A percentile compares a stretch with the other conserved stretches of the same genome.
These are phyloP conservation scores for Apoda limacodes DNA, from an alignment of 2,888 invertebrate genomes.

Conservation along the genomic window DNA sequence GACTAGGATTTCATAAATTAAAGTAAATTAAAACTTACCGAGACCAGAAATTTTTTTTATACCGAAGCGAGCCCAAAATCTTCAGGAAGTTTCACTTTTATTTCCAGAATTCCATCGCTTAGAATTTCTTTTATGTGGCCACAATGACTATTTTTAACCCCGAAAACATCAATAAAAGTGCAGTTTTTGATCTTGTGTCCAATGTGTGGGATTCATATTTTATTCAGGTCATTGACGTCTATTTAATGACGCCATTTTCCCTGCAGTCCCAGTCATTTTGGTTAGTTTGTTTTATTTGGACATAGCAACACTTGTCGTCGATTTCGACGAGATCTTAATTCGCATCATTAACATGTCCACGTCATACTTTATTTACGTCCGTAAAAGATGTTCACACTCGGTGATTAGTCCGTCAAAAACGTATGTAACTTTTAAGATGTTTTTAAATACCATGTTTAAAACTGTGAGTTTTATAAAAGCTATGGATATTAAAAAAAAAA, in stretches of 20 bases:
- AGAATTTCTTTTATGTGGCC: constrained; percentile 34
- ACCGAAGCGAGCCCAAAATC: constrained; percentile 38
- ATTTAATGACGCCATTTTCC: constrained; percentile 27
- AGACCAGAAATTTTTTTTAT: constrained; percentile 30
- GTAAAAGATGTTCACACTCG: too few relatives aligned
- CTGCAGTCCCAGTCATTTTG: too few relatives aligned
- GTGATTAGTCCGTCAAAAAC: too few relatives aligned
- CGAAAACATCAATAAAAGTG: constrained; percentile 31
- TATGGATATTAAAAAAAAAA: too few relatives aligned
- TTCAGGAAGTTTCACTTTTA: constrained; percentile 27
- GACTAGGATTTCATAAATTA: constrained; percentile 45
- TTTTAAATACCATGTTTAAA: too few relatives aligned
- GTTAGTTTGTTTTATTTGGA: constrained; percentile 5
- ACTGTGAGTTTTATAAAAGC: too few relatives aligned
- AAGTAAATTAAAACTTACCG: constrained; percentile 53
- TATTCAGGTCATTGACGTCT: constrained; percentile 21
- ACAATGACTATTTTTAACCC: constrained; percentile 36
- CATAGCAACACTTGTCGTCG: constrained; percentile 24
- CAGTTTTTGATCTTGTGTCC: constrained; percentile 22
- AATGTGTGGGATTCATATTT: constrained; percentile 15
- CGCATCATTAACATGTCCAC: constrained; percentile 24
- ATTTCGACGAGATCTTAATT: constrained; percentile 30
- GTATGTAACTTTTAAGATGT: too few relatives aligned
- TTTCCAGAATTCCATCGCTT: constrained; percentile 33
- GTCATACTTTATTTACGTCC: too few relatives aligned